Conservation (phyloP, 2,113 vertebrate genomes). For the Protobothrops flavoviridis region DNA sequence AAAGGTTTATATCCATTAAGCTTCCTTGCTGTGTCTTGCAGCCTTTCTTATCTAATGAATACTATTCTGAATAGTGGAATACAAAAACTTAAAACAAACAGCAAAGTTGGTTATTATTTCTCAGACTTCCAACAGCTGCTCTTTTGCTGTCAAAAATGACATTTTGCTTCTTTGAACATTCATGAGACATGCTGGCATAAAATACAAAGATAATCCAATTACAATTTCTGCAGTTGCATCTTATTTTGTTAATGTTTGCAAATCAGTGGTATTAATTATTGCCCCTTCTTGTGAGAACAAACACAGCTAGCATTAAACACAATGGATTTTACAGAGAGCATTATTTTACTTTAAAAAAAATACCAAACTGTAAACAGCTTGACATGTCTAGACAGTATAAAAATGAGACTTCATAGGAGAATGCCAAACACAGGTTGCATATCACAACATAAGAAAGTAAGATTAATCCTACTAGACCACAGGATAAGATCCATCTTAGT, state of each 20-base stretch:
- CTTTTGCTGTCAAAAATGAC: slow-evolving; percentile 38
- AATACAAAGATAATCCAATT: slow-evolving; percentile 66
- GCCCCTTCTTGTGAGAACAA: slow-evolving; percentile 25
- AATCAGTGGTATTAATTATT: slow-evolving; percentile 65
- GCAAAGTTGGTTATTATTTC: slow-evolving; percentile 53
- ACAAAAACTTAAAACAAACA: slow-evolving; percentile 46
- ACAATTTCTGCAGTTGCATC: slow-evolving; percentile 61
- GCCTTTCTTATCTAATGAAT: slow-evolving; percentile 45
- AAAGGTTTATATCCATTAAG: slow-evolving; percentile 52
- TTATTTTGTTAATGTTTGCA: slow-evolving; percentile 69
- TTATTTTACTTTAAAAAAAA: slow-evolving; percentile 45
- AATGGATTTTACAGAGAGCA: slow-evolving; percentile 46
- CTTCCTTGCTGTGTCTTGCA: slow-evolving; percentile 42
- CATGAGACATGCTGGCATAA: slow-evolving; percentile 58
- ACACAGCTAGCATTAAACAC: slow-evolving; percentile 47
- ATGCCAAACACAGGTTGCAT: slow-evolving; percentile 9
- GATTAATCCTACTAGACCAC: not conserved
- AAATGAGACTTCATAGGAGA: slow-evolving; percentile 38
- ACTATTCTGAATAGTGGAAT: slow-evolving; percentile 26
- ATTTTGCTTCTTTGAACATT: slow-evolving; percentile 42
- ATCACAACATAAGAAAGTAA: not conserved
- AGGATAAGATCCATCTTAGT: not conserved
- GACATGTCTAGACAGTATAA: slow-evolving; percentile 52
- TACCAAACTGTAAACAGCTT: slow-evolving; percentile 35
- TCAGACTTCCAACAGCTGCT: slow-evolving; percentile 41